These are phyloP conservation scores for Rhadina sibilatrix DNA, from an alignment of 2,113 vertebrate species.

Conservation along the genomic window DNA sequence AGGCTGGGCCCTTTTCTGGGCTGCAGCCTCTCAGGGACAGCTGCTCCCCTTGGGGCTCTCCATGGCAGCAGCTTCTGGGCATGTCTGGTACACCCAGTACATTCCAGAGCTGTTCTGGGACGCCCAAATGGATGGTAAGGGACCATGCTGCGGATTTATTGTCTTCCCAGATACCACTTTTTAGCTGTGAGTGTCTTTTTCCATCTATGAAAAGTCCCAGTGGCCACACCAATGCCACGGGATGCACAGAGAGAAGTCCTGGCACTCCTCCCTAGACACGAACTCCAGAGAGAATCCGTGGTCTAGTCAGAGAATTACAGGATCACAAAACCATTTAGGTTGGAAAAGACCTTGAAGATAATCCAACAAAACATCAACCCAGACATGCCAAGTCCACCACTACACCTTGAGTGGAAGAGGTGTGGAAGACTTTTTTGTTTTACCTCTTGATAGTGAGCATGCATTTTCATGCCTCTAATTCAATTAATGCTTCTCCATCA, in stretches of 20 bases:
- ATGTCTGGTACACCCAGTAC: accelerated
- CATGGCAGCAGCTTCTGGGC: background rate
- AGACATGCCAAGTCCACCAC: background rate
- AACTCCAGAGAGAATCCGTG: background rate
- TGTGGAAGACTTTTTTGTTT: background rate
- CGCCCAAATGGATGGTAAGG: background rate
- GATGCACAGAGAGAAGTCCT: background rate
- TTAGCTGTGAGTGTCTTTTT: background rate
- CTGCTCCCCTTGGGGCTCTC: background rate
- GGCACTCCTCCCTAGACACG: accelerated
- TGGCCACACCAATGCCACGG: background rate
- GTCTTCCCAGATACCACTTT: background rate
- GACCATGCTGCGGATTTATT: background rate
- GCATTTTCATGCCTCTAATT: conserved; percentile 1
- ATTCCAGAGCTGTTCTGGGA: background rate
- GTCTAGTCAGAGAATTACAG: background rate
- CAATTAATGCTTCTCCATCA: conserved; percentile 19
- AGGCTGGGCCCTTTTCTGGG: background rate
- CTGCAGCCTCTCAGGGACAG: background rate
- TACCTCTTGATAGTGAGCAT: background rate
- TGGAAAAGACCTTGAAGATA: background rate
- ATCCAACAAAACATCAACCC: background rate
- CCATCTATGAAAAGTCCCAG: background rate
- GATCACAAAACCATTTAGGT: background rate
- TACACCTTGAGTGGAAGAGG: background rate